A percentile compares a stretch with the other conserved stretches of the same genome.
phyloP scores from a whole-genome alignment of 2,113 vertebrate genomes.

The Malaclemys terrapin region DNA sequence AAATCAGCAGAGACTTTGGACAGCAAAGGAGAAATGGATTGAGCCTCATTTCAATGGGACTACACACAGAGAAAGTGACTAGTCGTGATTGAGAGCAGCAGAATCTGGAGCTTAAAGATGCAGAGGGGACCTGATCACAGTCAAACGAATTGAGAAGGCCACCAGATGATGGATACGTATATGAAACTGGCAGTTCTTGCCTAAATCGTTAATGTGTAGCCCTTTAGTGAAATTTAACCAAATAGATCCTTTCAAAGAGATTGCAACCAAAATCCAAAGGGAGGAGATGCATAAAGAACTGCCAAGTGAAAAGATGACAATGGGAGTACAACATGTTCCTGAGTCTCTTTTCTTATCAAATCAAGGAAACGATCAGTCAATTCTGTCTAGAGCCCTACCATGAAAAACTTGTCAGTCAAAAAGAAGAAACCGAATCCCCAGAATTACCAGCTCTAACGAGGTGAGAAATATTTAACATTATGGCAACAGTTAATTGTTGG shows the following conservation, averaged over 20 bases:
- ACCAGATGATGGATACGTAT: background rate
- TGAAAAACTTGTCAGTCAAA: background rate
- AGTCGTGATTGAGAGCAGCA: no score
- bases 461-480: background rate
- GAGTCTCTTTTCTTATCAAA: background rate
- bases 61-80: no score
- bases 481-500: background rate
- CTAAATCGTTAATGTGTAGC: background rate
- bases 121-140: no score
- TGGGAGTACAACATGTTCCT: background rate
- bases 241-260: background rate
- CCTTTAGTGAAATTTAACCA: background rate
- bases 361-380: background rate
- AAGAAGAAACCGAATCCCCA: background rate
- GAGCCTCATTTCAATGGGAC: background rate
- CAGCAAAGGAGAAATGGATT: background rate
- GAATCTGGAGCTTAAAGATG: no score
- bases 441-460: background rate
- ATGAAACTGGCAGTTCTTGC: background rate
- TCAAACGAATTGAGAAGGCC: no score
- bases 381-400: background rate
- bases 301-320: accelerated
- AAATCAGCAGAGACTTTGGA: background rate
- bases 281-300: background rate
- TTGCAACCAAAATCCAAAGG: background rate